Percentiles rank a stretch among this genome's conserved stretches.
Conservation (phyloP, 2,113 vertebrate genomes). For the Acrocephalus arundinaceus region DNA sequence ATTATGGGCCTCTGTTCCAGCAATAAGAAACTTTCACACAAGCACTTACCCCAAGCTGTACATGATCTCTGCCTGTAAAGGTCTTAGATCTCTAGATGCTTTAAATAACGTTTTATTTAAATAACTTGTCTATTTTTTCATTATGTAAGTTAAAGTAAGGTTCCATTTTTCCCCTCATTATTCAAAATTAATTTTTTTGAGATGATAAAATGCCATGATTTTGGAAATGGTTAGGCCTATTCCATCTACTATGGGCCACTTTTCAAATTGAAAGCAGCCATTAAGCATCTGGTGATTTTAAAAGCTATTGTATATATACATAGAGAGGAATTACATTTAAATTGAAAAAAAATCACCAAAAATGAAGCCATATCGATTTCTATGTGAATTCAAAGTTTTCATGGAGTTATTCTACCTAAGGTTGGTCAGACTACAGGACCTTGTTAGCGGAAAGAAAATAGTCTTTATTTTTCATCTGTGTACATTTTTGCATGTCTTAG, state of each 20-base stretch:
- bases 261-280: background rate
- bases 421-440: background rate
- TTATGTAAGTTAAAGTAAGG: background rate
- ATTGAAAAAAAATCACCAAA: background rate
- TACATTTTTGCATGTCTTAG: background rate
- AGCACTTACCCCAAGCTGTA: background rate
- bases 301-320: background rate
- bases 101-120: background rate
- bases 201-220: background rate
- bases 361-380: background rate
- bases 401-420: background rate
- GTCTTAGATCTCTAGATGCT: background rate
- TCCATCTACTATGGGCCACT: background rate
- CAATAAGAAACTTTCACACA: conserved; percentile 13
- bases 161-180: background rate
- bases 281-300: background rate
- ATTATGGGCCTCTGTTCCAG: conserved; percentile 20
- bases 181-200: background rate
- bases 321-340: background rate
- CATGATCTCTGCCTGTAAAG: background rate
- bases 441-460: background rate
- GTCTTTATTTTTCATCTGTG: background rate
- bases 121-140: background rate
- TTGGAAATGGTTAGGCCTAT: background rate
- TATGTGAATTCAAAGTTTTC: background rate